Base-by-base conservation (phyloP, 1,140 invertebrate species). In the Eubasilissa regina region DNA sequence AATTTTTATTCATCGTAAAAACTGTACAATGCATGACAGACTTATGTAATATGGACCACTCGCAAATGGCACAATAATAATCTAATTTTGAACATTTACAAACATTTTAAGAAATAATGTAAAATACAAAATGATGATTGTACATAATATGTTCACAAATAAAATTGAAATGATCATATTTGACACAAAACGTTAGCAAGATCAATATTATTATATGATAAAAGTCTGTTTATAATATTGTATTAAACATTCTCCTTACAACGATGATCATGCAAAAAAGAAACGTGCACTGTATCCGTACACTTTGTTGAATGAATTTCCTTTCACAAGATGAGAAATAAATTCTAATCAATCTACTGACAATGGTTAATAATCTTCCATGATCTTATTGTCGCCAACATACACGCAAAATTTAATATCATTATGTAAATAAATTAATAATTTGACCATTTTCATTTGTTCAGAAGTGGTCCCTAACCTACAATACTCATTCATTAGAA, bases 1-100 rank as follows among this genome's bases (percentile, higher is more conserved):
- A 83, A 83, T 81, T 66, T 83, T 83, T 83, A 80, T 80, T 83
- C 62, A 80, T 81, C 76, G 77, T 83, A 83, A 83, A 83, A 83
- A 83, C 81, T 83, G 81, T 83, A 83, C 81, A 83, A 73, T 83
- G 79, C 79, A 83, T 83, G 80, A 83, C 68, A 83, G 76, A 79
- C 79, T 79, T 83, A 80, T 83, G 75, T 76, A 79, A 83, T 83
- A 81, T 83, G 81, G 81, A 83, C 81, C 81, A 81, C 81, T 80
- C 77, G 75, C 79, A 83, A 80, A 83, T 83, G 81, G 81, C 81
- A 83, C 81, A 80, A 83, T 64, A 80, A 72, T 83, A 75, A 73
- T 79, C 77, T 76, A 78, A 62, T 79, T 80, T 72, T 53, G 47
- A 74, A 78, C 81, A 80, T 82, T 79, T 79, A 76, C 62, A 80